Evolutionary conservation across 2,888 invertebrate species (phyloP).

Genomic region (Ferrisia virgata): DNA sequence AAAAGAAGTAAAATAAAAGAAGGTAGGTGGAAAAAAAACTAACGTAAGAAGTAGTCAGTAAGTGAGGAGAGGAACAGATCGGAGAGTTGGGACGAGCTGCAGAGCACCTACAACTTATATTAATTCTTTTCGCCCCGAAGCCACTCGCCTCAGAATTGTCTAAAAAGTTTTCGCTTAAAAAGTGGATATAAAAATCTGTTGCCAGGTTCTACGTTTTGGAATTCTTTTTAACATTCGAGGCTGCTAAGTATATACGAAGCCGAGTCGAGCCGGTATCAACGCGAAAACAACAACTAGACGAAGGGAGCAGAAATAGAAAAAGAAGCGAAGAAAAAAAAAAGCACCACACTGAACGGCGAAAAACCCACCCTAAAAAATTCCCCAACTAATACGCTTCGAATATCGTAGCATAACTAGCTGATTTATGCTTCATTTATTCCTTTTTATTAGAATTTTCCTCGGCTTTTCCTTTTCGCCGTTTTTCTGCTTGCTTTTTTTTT

Average conservation of each 20-base stretch:
- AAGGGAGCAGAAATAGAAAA: neutral
- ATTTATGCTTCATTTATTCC: conserved; percentile 44
- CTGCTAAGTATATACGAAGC: neutral
- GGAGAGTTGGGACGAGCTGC: neutral
- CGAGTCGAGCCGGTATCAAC: neutral
- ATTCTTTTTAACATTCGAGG: neutral
- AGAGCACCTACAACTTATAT: conserved; percentile 23
- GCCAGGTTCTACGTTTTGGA: conserved; percentile 3
- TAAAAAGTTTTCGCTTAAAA: conserved; percentile 27
- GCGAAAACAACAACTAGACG: too few relatives aligned
- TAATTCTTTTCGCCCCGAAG: conserved; percentile 30
- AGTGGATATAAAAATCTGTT: conserved; percentile 28
- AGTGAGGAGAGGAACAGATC: neutral
- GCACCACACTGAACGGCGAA: neutral
- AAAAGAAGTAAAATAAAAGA: neutral
- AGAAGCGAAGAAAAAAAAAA: neutral
- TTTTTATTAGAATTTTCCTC: conserved; percentile 42
- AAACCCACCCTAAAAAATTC: conserved; percentile 25
- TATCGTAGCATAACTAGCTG: conserved; percentile 42
- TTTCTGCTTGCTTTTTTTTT: neutral
- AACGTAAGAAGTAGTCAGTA: neutral
- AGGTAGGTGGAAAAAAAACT: neutral
- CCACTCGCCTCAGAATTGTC: conserved; percentile 21
- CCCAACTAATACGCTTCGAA: conserved; percentile 42
- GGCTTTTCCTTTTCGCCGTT: conserved; percentile 40